Base-by-base conservation (phyloP, 2,888 invertebrate genomes). In the Caenorhabditis afra region DNA sequence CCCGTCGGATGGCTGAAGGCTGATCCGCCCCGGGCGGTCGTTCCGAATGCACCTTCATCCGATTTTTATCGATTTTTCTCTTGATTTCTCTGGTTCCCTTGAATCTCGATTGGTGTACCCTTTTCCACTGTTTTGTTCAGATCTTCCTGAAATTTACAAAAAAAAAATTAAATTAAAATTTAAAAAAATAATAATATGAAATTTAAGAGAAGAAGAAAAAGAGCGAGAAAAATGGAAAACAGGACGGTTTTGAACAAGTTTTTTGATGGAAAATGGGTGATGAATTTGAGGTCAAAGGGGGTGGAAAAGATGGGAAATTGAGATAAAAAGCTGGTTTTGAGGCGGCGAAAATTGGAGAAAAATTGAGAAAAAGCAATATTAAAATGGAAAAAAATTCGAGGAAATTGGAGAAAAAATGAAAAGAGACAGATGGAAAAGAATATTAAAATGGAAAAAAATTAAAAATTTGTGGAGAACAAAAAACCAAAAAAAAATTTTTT, bases 21-120 rank as follows among this genome's bases (percentile, higher is more conserved):
- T 57, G 50, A 55, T 67, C 73, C 52, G 67, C 58, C 0, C 68
- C 79, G 14, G 68, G 68, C 71, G 73, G 58, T 55, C 65, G 50
- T 68, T 73, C 73, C 57, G 74, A 64, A 39, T 79, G 79, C 50
- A 79, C 79, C 79, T 79, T 79, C 79, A 79, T 79, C 49, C 41
- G 41, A 11, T 41, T 14, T 41, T 11, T 41, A 8, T 11, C 11
- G 2, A 2, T 3, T 47, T 47, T 16, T 47, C 10, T 29, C 7
- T 7, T 29, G 7, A 29, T 29, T 7, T 29, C 7, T 7, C 29
- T 29, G 4, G 4, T 29, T 7, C 29, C 29, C 29, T 29, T 5
- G 4, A 29, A 29, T 29, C 3, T 29, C 29, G 29, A 29, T 29
- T 29, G 29, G 7, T 29, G 3, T 29, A 29, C 29, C 7, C 29